A percentile compares a stretch with the other conserved stretches of the same genome.
phyloP scores from a whole-genome alignment of 2,113 vertebrate species.

The Trogon melanurus region DNA sequence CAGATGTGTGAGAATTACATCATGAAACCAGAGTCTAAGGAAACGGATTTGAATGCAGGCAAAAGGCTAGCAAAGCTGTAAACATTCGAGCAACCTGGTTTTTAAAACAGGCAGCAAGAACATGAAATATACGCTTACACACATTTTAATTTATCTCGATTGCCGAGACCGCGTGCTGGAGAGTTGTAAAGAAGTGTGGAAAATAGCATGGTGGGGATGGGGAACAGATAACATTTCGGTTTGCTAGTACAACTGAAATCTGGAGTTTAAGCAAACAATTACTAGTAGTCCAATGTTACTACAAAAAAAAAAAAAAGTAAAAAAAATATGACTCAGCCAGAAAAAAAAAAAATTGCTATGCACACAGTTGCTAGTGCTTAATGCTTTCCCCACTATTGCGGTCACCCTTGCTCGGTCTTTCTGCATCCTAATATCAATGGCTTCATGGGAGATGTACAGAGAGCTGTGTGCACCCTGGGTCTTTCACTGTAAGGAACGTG shows the following conservation, averaged over 20 bases:
- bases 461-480: rapidly evolving
- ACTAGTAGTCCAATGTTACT: neutral
- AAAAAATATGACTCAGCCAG: neutral
- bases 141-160: neutral
- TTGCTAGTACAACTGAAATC: too few relatives aligned
- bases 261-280: neutral
- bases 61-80: neutral
- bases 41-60: neutral
- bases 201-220: neutral
- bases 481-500: neutral
- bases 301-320: neutral
- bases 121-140: neutral
- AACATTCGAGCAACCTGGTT: neutral
- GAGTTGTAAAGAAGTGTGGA: neutral
- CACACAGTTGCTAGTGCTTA: neutral
- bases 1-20: neutral
- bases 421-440: neutral
- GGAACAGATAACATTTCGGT: neutral
- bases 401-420: neutral
- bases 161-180: neutral
- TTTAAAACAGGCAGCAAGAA: neutral
- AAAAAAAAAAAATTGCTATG: neutral
- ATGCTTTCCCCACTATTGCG: neutral
- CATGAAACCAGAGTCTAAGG: neutral
- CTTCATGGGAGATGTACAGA: neutral